These are phyloP conservation scores for Panthera uncia DNA, from an alignment of 2,113 vertebrate species.

Conservation along the genomic window DNA sequence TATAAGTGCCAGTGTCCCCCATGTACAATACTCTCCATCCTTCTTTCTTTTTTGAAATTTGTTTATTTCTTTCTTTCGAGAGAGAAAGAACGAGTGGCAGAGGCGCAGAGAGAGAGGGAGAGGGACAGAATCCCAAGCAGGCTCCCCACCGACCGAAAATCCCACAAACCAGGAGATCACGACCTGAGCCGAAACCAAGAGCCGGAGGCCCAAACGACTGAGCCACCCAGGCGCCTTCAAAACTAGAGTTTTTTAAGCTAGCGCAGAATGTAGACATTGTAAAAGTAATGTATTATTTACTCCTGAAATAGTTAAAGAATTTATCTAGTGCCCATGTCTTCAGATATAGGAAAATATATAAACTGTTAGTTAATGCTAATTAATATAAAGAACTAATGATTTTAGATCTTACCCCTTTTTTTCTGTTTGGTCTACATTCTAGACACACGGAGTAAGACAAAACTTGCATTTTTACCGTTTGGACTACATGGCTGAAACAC, in stretches of 20 bases:
- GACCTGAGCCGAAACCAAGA: no score
- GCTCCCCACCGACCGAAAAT: no score
- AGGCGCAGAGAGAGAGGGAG: no score
- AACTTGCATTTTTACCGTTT: background rate
- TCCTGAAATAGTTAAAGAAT: background rate
- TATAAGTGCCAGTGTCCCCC: background rate
- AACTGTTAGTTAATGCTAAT: background rate
- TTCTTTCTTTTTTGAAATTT: no score
- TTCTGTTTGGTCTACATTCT: background rate
- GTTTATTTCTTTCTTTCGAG: no score
- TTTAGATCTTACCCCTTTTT: background rate
- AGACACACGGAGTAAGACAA: background rate
- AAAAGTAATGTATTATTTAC: background rate
- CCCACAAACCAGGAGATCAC: no score
- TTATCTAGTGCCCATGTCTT: background rate
- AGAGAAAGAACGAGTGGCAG: no score
- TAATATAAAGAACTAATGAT: background rate
- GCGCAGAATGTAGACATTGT: background rate
- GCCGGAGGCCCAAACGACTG: no score
- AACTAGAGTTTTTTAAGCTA: background rate
- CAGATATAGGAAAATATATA: background rate
- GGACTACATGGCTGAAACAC: background rate
- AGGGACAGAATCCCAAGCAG: no score
- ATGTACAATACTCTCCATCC: no score
- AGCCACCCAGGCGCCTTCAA: background rate